Evolutionary conservation across 2,888 invertebrate species (phyloP), one percentile per base, ranked within the genome.

Genomic region (Agriopis marginaria): DNA sequence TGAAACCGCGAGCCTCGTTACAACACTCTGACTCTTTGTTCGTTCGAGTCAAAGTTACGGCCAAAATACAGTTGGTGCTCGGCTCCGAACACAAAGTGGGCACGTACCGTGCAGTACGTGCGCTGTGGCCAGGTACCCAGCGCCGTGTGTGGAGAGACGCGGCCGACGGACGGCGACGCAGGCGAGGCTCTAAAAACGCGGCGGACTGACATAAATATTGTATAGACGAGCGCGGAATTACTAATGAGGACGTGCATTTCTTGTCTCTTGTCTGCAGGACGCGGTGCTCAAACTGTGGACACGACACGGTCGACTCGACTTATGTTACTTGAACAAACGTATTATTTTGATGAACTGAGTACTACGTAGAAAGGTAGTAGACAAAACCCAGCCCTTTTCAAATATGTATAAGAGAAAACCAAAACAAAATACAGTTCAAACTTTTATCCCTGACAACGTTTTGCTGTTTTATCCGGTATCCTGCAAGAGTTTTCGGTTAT

Each of bases 221-320:
- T 90, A 90, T 86, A 87, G 88, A 92, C 91, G 91, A 89, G 90
- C 78, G 81, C 83, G 75, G 92, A 89, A 91, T 92, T 79, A 82
- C 71, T 87, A 87, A 91, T 91, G 90, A 90, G 88, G 81, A 75
- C 84, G 83, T 83, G 86, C 87, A 80, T 82, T 78, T 83, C 64
- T 74, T 62, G 70, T 63, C 51, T 60, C 60, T 39, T 63, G 62
- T 82, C 82, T 84, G 83, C 77, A 74, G 72, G 71, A 23, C 44
- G 63, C 23, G 73, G 63, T 67, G 61, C 76, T 72, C 74, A 74
- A 76, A 74, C 53, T 74, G 68, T 68, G 14, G 56, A 32, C 32
- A 3, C 32, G 44, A 23, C 12, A 17, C 5, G 7, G 3, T 47
- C 14, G 47, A 47, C 32, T 32, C 3, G 0, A 3, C 32, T 32